Conservation (phyloP, 2,888 invertebrate genomes). For the Drosophila falleni region DNA sequence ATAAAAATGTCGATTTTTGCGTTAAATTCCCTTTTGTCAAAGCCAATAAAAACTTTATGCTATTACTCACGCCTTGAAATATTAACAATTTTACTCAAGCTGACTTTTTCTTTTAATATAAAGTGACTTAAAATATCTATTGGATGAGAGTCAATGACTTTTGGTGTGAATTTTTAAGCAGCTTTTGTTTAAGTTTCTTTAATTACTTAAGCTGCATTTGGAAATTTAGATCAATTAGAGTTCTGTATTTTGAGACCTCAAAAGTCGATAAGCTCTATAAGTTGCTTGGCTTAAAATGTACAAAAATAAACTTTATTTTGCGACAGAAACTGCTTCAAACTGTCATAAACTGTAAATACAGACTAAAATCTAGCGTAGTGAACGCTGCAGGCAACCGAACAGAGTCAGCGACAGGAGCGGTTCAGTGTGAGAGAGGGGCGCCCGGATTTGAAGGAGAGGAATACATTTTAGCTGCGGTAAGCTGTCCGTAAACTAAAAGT, state of each 20-base stretch:
- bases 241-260: constrained; percentile 5
- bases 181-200: constrained; percentile 34
- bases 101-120: constrained; percentile 11
- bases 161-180: constrained; percentile 11
- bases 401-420: constrained; percentile 23
- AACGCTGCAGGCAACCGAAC: constrained; percentile 5
- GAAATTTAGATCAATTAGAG: constrained; percentile 43
- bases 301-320: constrained; percentile 10
- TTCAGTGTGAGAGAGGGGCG: neutral
- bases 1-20: constrained; percentile 17
- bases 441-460: too few species aligned
- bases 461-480: neutral
- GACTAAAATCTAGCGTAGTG: constrained; percentile 27
- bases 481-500: neutral
- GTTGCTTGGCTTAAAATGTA: constrained; percentile 12
- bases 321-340: constrained; percentile 44
- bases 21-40: constrained; percentile 1
- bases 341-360: constrained; percentile 62
- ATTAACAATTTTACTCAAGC: constrained; percentile 18
- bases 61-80: constrained; percentile 54
- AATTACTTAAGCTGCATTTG: constrained; percentile 25
- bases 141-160: constrained; percentile 42
- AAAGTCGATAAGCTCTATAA: constrained; percentile 42
- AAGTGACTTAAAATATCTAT: constrained; percentile 33
- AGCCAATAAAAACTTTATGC: constrained; percentile 24